Percentiles rank a stretch among this genome's conserved stretches.
Conservation (phyloP, 1,140 invertebrate species). For the Saxidomus purpurata region DNA sequence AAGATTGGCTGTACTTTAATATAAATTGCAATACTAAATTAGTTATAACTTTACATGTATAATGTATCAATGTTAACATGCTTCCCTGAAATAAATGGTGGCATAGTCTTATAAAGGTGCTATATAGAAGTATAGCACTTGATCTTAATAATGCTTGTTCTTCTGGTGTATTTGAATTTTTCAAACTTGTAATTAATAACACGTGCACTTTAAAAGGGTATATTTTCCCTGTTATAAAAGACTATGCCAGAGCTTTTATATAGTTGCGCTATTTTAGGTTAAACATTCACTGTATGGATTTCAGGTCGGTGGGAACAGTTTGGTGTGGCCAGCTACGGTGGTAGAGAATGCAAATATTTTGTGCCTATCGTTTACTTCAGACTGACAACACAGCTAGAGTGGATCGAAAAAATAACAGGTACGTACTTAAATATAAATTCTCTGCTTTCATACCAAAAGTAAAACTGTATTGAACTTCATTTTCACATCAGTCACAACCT, state of each 20-base stretch:
- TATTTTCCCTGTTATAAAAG: neutral
- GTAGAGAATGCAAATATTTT: neutral
- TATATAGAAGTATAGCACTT: neutral
- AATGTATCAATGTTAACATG: too few species aligned
- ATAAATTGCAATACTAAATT: too few species aligned
- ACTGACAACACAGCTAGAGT: neutral
- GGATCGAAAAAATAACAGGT: constrained; percentile 23
- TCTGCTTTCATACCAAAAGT: too few species aligned
- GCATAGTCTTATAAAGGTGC: too few species aligned
- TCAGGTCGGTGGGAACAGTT: constrained; percentile 33
- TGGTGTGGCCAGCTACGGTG: constrained; percentile 23
- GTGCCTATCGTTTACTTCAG: neutral
- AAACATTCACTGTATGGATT: neutral
- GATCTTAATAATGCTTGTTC: neutral
- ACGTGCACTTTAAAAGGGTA: neutral
- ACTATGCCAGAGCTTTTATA: neutral
- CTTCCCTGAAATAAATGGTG: too few species aligned
- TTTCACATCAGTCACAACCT: too few species aligned
- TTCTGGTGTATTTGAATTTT: neutral
- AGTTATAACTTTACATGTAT: too few species aligned
- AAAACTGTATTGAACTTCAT: too few species aligned
- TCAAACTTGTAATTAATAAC: neutral
- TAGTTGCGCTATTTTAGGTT: neutral
- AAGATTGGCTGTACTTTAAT: too few species aligned
- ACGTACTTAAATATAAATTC: too few species aligned